Evolutionary conservation across 2,888 invertebrate species (phyloP).

Genomic region (Callinectes sapidus): DNA sequence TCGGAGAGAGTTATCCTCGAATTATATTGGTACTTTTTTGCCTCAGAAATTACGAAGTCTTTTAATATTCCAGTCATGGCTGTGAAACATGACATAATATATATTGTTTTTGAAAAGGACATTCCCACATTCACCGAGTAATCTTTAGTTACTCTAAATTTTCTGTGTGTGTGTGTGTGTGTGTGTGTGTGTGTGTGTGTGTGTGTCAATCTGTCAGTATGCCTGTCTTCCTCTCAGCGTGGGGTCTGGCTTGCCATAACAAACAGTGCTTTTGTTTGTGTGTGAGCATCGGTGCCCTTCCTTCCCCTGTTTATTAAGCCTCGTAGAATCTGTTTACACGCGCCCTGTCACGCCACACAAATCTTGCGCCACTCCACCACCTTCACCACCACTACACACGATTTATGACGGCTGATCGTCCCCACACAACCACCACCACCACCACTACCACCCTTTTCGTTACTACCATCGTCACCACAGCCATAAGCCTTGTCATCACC

Average conservation of each 20-base stretch:
- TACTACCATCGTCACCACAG: neutral
- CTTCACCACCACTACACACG: neutral
- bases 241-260: neutral
- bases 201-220: neutral
- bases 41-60: neutral
- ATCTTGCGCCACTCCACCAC: neutral
- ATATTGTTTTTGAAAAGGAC: neutral
- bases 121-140: neutral
- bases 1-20: neutral
- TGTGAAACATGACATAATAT: neutral
- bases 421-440: neutral
- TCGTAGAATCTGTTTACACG: constrained; percentile 5
- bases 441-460: neutral
- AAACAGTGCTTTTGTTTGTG: constrained; percentile 30
- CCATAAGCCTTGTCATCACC: neutral
- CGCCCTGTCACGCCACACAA: neutral
- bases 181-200: too few relatives aligned
- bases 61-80: neutral
- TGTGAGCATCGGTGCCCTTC: neutral
- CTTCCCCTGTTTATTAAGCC: neutral
- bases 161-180: too few relatives aligned
- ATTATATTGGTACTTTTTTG: neutral
- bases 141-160: too few relatives aligned
- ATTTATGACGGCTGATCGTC: neutral
- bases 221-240: neutral